Base-by-base conservation (phyloP, 2,113 vertebrate species). In the Dicentrarchus labrax region DNA sequence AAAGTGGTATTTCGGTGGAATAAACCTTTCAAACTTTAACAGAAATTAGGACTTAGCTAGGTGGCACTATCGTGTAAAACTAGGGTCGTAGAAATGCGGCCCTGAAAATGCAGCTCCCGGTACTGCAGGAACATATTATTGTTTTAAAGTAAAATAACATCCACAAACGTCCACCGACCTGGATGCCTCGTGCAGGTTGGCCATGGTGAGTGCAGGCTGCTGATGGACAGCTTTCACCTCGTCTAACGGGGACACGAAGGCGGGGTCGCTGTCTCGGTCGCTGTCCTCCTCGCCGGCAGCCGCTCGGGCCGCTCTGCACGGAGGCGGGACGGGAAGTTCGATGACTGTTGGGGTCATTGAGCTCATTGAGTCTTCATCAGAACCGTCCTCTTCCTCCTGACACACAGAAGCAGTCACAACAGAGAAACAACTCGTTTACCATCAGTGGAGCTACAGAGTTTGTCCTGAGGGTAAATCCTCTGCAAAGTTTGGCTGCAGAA, bases 131-230 rank as follows among this genome's bases (percentile, higher is more conserved):
- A 30, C 30, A 30, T 30, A 30, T 30, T 3, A 2, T 30, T 30
- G 30, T 30, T 3, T 30, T 2, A 3, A 30, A 30, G 2, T 30
- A 30, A 30, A 30, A 30, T 30, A 30, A 30, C 30, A 30, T 45
- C 43, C 43, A 45, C 43, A 45, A 45, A 45, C 22, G 0, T 16
- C 3, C 8, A 12, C 56, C 3, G 21, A 98, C 98, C 98, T 96
- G 72, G 98, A 98, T 22, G 97, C 97, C 81, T 98, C 97, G 0
- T 99, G 98, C 78, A 99, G 95, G 93, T 97, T 98, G 59, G 96
- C 96, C 92, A 97, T 97, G 73, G 96, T 96, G 53, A 98, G 71
- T 5, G 95, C 94, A 0, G 96, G 89, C 17, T 94, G 96, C 15
- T 94, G 96, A 64, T 94, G 95, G 54, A 96, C 89, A 15, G 88